These are phyloP conservation scores for Menura novaehollandiae DNA, from an alignment of 2,113 vertebrate species.

Conservation along the genomic window DNA sequence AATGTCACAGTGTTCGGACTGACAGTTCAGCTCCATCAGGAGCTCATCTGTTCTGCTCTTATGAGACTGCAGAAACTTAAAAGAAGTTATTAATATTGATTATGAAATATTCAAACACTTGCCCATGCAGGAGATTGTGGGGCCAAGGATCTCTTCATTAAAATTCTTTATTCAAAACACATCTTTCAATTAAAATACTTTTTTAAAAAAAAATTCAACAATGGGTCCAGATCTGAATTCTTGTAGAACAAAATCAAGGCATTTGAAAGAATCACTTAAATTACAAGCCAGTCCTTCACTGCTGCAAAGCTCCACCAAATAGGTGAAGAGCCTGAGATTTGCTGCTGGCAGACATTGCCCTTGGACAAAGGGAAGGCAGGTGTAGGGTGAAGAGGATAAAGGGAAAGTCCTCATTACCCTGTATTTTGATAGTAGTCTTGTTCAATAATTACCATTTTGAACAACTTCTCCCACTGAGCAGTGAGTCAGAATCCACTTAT, in stretches of 20 bases:
- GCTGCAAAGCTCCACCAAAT: background rate
- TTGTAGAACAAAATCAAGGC: background rate
- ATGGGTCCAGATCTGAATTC: background rate
- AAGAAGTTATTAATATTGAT: conserved; percentile 54
- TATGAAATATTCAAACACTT: conserved; percentile 59
- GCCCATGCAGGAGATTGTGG: background rate
- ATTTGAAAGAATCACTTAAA: background rate
- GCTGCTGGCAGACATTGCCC: background rate
- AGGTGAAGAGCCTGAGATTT: background rate
- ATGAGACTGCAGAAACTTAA: conserved; percentile 23
- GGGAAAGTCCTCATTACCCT: background rate
- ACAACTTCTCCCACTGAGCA: background rate
- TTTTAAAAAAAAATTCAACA: background rate
- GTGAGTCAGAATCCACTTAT: background rate
- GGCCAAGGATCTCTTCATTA: background rate
- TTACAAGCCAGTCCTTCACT: background rate
- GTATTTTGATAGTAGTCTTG: background rate
- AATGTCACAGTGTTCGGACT: background rate
- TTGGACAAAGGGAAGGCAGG: background rate
- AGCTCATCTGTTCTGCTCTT: conserved; percentile 33
- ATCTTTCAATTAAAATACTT: background rate
- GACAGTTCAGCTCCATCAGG: conserved; percentile 4
- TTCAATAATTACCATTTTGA: background rate
- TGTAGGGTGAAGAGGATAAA: background rate
- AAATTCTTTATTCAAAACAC: background rate